Conservation (phyloP, 1,140 invertebrate genomes). For the Hyphantria cunea region DNA sequence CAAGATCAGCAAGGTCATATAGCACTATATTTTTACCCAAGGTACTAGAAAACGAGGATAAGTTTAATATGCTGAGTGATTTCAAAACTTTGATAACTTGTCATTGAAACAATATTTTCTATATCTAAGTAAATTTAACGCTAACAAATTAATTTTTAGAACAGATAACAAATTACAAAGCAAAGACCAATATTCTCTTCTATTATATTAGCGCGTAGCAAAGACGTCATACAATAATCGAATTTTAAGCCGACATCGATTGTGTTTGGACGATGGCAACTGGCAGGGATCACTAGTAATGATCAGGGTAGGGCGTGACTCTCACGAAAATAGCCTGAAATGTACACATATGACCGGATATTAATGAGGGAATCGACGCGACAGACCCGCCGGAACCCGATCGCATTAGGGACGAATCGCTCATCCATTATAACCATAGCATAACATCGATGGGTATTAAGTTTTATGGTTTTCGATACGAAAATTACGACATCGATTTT, state of each 20-base stretch:
- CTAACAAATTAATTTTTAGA: too few relatives aligned
- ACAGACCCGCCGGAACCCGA: slow-evolving; percentile 45
- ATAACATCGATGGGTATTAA: slow-evolving; percentile 50
- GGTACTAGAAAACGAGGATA: too few relatives aligned
- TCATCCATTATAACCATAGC: slow-evolving; percentile 57
- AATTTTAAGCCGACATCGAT: slow-evolving; percentile 22
- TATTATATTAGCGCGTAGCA: neutral
- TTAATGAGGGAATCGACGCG: slow-evolving; percentile 65
- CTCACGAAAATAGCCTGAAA: slow-evolving; percentile 28
- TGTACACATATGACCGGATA: slow-evolving; percentile 57
- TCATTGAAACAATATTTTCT: too few relatives aligned
- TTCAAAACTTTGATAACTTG: too few relatives aligned
- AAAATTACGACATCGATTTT: slow-evolving; percentile 27
- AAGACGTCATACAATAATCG: slow-evolving; percentile 22
- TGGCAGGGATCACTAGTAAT: slow-evolving; percentile 30
- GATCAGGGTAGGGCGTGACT: slow-evolving; percentile 30
- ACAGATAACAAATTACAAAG: too few relatives aligned
- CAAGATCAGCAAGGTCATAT: too few relatives aligned
- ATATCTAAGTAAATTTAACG: too few relatives aligned
- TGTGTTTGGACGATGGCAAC: slow-evolving; percentile 8
- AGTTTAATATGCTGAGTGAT: too few relatives aligned
- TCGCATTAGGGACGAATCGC: slow-evolving; percentile 55
- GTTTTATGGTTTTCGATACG: slow-evolving; percentile 48
- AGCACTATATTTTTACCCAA: too few relatives aligned
- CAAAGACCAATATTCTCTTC: too few relatives aligned